These are phyloP conservation scores for Latrodectus hesperus DNA, from an alignment of 2,888 invertebrate genomes.

Conservation along the genomic window DNA sequence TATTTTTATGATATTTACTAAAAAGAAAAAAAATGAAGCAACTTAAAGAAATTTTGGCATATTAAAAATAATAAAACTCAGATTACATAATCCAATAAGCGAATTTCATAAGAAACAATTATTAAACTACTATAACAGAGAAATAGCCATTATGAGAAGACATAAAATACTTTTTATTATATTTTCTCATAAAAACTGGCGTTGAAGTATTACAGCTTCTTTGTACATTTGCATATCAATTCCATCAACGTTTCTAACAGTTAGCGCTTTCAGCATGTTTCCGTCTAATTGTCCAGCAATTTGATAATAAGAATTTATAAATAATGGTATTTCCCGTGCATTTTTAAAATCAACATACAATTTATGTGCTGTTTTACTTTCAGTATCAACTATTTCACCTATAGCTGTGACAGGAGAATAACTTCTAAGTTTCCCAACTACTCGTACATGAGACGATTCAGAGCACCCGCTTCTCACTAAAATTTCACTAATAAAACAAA, in stretches of 20 bases:
- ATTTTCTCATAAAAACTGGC: constrained; percentile 33
- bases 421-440: constrained; percentile 38
- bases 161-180: neutral
- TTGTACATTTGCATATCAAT: constrained; percentile 55
- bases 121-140: too few relatives aligned
- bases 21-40: too few relatives aligned
- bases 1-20: too few relatives aligned
- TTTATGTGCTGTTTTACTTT: neutral
- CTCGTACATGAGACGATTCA: constrained; percentile 11
- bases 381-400: constrained; percentile 32
- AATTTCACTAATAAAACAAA: constrained; percentile 55
- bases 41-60: too few relatives aligned
- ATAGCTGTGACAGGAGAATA: constrained; percentile 18
- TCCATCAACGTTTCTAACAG: constrained; percentile 48
- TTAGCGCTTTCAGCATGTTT: constrained; percentile 20
- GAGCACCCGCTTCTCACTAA: neutral
- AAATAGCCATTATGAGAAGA: too few relatives aligned
- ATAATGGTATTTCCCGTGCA: constrained; percentile 11
- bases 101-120: too few relatives aligned
- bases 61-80: too few relatives aligned
- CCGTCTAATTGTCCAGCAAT: constrained; percentile 11
- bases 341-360: constrained; percentile 35
- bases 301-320: constrained; percentile 34
- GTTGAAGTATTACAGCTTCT: constrained; percentile 25
- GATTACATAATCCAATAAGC: too few relatives aligned